Evolutionary conservation across 2,797 vertebrate genomes (phyloP).

Genomic region (Coccyzus lansbergi): DNA sequence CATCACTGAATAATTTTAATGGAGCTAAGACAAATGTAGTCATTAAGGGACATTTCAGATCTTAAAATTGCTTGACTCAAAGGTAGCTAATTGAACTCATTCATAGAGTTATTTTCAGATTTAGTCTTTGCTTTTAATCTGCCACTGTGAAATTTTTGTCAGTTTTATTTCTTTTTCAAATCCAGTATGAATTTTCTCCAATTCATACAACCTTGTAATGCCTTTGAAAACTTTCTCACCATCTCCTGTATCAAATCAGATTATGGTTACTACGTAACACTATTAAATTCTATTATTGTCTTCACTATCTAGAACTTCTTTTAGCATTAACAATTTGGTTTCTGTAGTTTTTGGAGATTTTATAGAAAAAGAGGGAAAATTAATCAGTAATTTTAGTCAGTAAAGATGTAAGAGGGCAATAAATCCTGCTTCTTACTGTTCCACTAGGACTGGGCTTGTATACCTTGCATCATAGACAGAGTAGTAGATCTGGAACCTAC

Average conservation of each 20-base stretch:
- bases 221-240: background rate
- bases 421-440: background rate
- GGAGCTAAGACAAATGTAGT: constrained; percentile 19
- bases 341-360: background rate
- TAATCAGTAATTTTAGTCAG: background rate
- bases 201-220: background rate
- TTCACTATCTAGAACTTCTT: background rate
- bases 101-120: constrained; percentile 17
- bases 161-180: background rate
- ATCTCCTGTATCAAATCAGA: background rate
- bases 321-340: background rate
- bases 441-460: background rate
- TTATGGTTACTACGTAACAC: background rate
- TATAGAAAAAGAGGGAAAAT: background rate
- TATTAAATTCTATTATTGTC: background rate
- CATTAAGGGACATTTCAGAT: constrained; percentile 21
- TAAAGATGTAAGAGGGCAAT: background rate
- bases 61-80: background rate
- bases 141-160: background rate
- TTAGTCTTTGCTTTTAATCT: background rate
- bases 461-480: background rate
- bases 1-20: constrained; percentile 25
- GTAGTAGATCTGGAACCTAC: background rate
- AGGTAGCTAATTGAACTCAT: constrained; percentile 27
- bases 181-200: background rate